Evolutionary conservation across 2,797 vertebrate genomes (phyloP), one percentile per base, ranked within the genome.

Genomic region (Amniataba percoides): DNA sequence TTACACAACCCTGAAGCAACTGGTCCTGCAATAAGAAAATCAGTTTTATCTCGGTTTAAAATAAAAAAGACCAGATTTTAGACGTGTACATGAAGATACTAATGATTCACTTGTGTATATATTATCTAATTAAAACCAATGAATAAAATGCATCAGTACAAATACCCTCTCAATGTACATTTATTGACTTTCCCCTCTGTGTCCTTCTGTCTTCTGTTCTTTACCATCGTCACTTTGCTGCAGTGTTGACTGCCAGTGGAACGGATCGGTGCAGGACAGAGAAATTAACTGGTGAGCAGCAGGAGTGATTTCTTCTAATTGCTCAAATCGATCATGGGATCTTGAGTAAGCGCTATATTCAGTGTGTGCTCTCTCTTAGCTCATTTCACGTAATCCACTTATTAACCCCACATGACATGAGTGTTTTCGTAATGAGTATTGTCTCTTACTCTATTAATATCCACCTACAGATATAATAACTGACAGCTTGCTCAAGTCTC

Each of bases 231-330:
- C 21, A 2, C 40, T 60, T 11, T 73, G 42, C 51, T 74, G 42
- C 87, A 99, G 97, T 75, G 93, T 95, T 82, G 96, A 97, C 92
- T 97, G 97, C 21, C 88, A 75, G 83, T 90, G 87, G 90, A 97
- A 95, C 43, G 96, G 94, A 85, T 96, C 96, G 0, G 67, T 94
- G 88, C 92, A 96, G 90, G 94, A 96, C 80, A 91, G 95, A 0
- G 94, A 96, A 78, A 98, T 98, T 70, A 96, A 96, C 88, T 99
- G 97, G 97, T 99, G 55, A 90, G 89, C 62, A 40, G 40, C 62
- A 59, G 52, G 51, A 77, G 16, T 34, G 27, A 71, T 82, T 66
- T 55, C 18, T 62, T 4, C 2, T 23, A 5, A 72, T 67, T 12
- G 23, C 58, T 14, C 2, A 36, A 53, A 0, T 27, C 18, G 14